A percentile compares a stretch with the other conserved stretches of the same genome.
phyloP scores from a whole-genome alignment of 1,140 invertebrate genomes.

The Acromyrmex heyeri region DNA sequence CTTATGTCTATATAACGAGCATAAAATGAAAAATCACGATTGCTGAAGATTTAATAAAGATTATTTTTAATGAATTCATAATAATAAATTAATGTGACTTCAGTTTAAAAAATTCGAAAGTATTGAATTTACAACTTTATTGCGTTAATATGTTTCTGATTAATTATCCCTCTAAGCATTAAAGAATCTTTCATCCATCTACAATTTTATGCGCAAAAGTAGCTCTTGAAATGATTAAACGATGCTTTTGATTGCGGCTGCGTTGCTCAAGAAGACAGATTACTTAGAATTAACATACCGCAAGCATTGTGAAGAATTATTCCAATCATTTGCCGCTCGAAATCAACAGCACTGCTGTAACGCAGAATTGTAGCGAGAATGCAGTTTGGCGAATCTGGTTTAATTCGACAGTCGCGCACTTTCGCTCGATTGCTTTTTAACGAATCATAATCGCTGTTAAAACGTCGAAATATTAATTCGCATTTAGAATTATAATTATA shows the following conservation, averaged over 20 bases:
- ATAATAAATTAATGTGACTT: background rate
- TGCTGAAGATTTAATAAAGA: background rate
- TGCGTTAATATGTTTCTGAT: slow-evolving; percentile 20
- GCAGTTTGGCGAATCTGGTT: slow-evolving; percentile 47
- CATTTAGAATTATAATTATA: background rate
- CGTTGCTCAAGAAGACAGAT: slow-evolving; percentile 45
- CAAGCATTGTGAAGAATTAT: slow-evolving; percentile 37
- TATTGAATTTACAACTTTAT: slow-evolving; percentile 12
- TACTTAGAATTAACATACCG: slow-evolving; percentile 49
- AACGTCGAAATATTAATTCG: background rate
- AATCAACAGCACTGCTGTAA: slow-evolving; percentile 35
- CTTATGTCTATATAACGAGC: background rate
- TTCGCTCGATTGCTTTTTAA: slow-evolving; percentile 32
- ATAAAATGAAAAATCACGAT: background rate
- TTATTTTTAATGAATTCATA: background rate
- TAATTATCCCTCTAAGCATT: slow-evolving; percentile 42
- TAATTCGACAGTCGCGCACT: slow-evolving; percentile 13
- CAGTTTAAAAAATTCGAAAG: background rate
- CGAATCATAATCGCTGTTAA: slow-evolving; percentile 14
- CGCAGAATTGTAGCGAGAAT: slow-evolving; percentile 43
- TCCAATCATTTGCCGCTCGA: slow-evolving; percentile 27
- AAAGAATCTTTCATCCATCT: slow-evolving; percentile 15
- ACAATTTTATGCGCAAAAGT: slow-evolving; percentile 28
- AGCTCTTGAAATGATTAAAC: slow-evolving; percentile 40
- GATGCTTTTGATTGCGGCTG: slow-evolving; percentile 18